These are phyloP conservation scores for Melieria picta DNA, from an alignment of 2,888 invertebrate genomes.

Conservation along the genomic window DNA sequence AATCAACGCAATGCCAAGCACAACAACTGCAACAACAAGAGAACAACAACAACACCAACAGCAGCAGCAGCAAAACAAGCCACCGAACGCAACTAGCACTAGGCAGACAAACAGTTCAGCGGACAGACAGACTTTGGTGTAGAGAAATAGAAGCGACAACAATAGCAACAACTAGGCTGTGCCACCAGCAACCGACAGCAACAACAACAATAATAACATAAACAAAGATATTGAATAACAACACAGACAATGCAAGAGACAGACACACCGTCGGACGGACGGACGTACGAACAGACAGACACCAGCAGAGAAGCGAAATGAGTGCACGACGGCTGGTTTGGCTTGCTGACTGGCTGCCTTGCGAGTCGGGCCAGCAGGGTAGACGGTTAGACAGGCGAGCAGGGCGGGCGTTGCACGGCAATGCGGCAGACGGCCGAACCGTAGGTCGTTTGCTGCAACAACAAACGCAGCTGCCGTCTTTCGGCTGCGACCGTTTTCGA, in stretches of 20 bases:
- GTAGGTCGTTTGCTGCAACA: too few species aligned
- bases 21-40: slow-evolving; percentile 25
- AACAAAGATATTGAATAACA: slow-evolving; percentile 21
- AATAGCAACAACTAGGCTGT: slow-evolving; percentile 36
- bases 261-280: slow-evolving; percentile 44
- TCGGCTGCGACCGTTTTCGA: too few species aligned
- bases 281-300: slow-evolving; percentile 47
- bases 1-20: neutral
- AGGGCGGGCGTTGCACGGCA: too few species aligned
- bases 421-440: too few species aligned
- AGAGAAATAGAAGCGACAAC: slow-evolving; percentile 25
- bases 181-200: slow-evolving; percentile 44
- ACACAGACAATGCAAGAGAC: slow-evolving; percentile 17
- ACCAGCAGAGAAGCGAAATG: slow-evolving; percentile 31
- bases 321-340: slow-evolving; percentile 19
- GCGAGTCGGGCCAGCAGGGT: too few species aligned
- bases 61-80: slow-evolving; percentile 41
- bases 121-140: slow-evolving; percentile 12
- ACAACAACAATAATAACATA: neutral
- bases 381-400: too few species aligned
- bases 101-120: slow-evolving; percentile 18
- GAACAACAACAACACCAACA: slow-evolving; percentile 4
- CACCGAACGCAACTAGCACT: neutral
- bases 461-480: too few species aligned
- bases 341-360: too few species aligned